Base-by-base conservation (phyloP, 2,113 vertebrate genomes). In the Vimba vimba region DNA sequence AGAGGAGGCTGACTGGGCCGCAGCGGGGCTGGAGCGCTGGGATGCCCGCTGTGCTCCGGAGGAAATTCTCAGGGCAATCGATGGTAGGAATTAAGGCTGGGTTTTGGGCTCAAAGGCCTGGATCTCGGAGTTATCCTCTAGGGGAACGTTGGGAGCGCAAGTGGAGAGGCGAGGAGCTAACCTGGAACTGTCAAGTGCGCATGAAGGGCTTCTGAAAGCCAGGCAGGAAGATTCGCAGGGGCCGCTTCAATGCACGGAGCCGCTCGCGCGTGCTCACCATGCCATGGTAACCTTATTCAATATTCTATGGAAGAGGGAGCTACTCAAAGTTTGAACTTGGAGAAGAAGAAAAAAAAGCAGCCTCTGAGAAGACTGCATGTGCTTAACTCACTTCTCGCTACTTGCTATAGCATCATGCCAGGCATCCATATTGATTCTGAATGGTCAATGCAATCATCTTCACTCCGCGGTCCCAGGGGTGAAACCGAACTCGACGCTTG, bases 21-120 rank as follows among this genome's bases (percentile, higher is more conserved):
- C 78, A 87, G 85, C 21, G 30, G 87, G 86, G 90, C 88, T 90
- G 39, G 77, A 71, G 91, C 69, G 57, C 62, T 30, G 85, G 52
- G 85, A 83, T 85, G 87, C 93, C 91, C 89, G 91, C 94, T 94
- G 93, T 88, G 93, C 92, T 89, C 88, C 89, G 92, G 91, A 93
- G 91, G 91, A 95, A 95, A 94, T 94, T 95, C 95, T 95, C 95
- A 95, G 93, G 94, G 92, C 91, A 93, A 95, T 95, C 95, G 94
- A 95, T 95, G 93, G 87, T 62, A 88, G 89, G 94, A 94, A 95
- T 95, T 95, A 95, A 91, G 91, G 88, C 89, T 80, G 68, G 93
- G 94, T 94, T 95, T 95, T 94, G 93, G 92, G 93, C 93, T 95
- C 93, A 94, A 94, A 94, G 91, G 93, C 93, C 92, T 93, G 94